These are phyloP conservation scores for Thalassophryne amazonica DNA, from an alignment of 2,797 vertebrate genomes.

Conservation along the genomic window DNA sequence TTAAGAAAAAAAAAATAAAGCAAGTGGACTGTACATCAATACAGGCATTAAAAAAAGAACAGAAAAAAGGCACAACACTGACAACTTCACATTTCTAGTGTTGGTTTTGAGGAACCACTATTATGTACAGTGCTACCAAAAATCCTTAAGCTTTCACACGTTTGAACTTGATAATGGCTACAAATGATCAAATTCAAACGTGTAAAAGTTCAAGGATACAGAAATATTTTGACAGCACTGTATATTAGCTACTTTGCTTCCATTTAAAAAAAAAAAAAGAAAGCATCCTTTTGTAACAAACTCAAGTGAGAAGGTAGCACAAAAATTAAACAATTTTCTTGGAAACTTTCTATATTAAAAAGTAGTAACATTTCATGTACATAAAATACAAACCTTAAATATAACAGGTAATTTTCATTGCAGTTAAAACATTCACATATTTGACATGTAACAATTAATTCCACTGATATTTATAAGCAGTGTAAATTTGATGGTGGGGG, in stretches of 20 bases:
- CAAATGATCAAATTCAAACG: too few relatives aligned
- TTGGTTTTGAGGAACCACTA: too few relatives aligned
- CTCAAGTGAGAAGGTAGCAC: slow-evolving; percentile 9
- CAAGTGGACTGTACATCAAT: slow-evolving; percentile 36
- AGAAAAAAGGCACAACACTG: slow-evolving; percentile 39
- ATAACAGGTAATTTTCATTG: slow-evolving; percentile 22
- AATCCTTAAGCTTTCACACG: too few relatives aligned
- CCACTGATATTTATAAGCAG: too few relatives aligned
- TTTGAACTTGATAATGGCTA: too few relatives aligned
- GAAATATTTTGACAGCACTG: too few relatives aligned
- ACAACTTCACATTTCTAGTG: slow-evolving; percentile 18
- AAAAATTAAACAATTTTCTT: slow-evolving; percentile 4
- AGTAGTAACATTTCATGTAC: slow-evolving; percentile 28
- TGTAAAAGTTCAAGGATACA: too few relatives aligned
- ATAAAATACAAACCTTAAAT: slow-evolving; percentile 30
- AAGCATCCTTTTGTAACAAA: slow-evolving; percentile 13
- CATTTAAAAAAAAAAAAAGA: background rate
- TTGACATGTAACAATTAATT: slow-evolving; percentile 19
- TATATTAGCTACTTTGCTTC: too few relatives aligned
- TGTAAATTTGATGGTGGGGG: too few relatives aligned
- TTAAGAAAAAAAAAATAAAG: slow-evolving; percentile 42
- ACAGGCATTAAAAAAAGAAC: too few relatives aligned
- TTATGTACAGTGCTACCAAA: too few relatives aligned
- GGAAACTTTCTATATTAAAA: slow-evolving; percentile 28
- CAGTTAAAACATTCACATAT: slow-evolving; percentile 23